phyloP scores from a whole-genome alignment of 1,140 invertebrate species.

The Euwallacea fornicatus region DNA sequence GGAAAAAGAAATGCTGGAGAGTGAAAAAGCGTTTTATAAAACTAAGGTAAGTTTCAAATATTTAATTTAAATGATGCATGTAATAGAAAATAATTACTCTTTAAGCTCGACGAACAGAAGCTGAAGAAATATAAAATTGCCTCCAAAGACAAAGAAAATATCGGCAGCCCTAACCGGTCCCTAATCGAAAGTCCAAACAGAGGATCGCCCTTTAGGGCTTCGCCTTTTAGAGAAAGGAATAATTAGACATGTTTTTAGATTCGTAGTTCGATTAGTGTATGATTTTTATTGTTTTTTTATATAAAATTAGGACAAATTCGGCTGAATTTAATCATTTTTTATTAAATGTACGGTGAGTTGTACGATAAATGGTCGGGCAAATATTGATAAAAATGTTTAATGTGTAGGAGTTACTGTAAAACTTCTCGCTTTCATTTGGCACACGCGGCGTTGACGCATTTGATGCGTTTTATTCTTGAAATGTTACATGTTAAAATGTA shows the following conservation, averaged over 20 bases:
- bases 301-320: too few species aligned
- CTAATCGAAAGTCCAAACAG: constrained; percentile 38
- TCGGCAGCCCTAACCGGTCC: constrained; percentile 45
- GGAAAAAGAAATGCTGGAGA: constrained; percentile 40
- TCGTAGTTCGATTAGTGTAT: background rate
- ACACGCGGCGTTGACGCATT: too few species aligned
- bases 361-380: too few species aligned
- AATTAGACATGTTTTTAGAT: background rate
- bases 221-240: constrained; percentile 48
- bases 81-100: constrained; percentile 6
- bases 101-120: constrained; percentile 43
- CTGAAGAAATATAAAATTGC: constrained; percentile 41
- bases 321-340: too few species aligned
- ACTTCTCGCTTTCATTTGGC: too few species aligned
- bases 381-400: too few species aligned
- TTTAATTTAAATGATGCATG: constrained; percentile 4
- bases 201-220: constrained; percentile 38
- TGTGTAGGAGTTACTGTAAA: too few species aligned
- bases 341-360: too few species aligned
- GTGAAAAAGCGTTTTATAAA: constrained; percentile 26
- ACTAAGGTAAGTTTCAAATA: constrained; percentile 40
- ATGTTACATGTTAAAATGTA: too few species aligned
- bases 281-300: background rate
- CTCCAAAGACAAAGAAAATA: constrained; percentile 49
- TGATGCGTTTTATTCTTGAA: too few species aligned